Evolutionary conservation across 2,888 invertebrate species (phyloP).

Genomic region (Sepiola atlantica): DNA sequence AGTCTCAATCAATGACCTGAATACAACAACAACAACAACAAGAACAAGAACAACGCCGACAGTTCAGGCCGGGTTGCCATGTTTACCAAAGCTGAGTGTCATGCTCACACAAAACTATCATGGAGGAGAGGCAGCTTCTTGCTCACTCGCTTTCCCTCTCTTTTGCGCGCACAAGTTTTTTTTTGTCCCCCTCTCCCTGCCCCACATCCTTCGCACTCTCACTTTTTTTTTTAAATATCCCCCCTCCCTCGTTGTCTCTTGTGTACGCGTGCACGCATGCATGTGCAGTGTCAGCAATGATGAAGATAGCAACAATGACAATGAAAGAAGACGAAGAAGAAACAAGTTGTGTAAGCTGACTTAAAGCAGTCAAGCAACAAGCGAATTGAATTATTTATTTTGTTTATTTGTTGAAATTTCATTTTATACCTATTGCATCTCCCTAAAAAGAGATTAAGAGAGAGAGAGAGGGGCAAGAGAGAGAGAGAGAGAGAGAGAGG

Average conservation of each 20-base stretch:
- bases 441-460: no score
- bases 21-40: slow-evolving; percentile 40
- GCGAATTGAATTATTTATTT: not conserved
- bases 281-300: not conserved
- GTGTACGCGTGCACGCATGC: not conserved
- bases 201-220: not conserved
- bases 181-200: not conserved
- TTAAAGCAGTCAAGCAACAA: slow-evolving; percentile 37
- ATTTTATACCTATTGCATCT: not conserved
- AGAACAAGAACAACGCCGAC: slow-evolving; percentile 35
- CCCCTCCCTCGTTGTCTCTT: not conserved
- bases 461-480: no score
- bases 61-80: slow-evolving; percentile 45
- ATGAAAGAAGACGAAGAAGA: not conserved
- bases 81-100: slow-evolving; percentile 45
- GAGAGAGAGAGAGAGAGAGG: no score
- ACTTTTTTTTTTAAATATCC: not conserved
- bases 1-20: slow-evolving; percentile 45
- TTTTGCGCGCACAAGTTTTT: not conserved
- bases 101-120: slow-evolving; percentile 32
- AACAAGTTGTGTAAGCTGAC: not conserved
- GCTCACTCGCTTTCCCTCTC: slow-evolving; percentile 8
- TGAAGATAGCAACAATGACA: slow-evolving; percentile 32
- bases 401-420: no score
- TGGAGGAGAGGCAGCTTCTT: not conserved